Percentiles rank a stretch among this genome's conserved stretches.
Evolutionary conservation across 2,888 invertebrate species (phyloP).

Genomic region (Apotomis turbidana): DNA sequence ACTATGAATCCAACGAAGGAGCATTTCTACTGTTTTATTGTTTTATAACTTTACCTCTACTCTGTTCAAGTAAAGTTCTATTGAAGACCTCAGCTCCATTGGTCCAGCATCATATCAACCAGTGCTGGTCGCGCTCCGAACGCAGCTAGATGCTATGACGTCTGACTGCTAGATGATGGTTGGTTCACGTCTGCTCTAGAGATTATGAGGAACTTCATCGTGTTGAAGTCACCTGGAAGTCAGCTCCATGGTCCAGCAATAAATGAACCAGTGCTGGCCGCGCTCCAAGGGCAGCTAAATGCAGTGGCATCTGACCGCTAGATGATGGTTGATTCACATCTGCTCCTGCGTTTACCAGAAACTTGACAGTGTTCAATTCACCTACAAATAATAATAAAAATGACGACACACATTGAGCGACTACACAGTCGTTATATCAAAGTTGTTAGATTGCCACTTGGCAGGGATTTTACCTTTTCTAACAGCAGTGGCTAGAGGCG

Average conservation of each 20-base stretch:
- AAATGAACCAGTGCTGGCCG: slow-evolving; percentile 63
- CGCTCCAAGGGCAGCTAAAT: slow-evolving; percentile 72
- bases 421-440: too few relatives aligned
- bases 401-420: too few relatives aligned
- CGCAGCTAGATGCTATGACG: slow-evolving; percentile 79
- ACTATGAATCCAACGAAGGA: too few relatives aligned
- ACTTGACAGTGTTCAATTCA: slow-evolving; percentile 68
- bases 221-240: slow-evolving; percentile 64
- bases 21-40: too few relatives aligned
- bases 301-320: slow-evolving; percentile 75
- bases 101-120: slow-evolving; percentile 70
- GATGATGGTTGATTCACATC: slow-evolving; percentile 70
- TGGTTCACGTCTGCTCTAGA: slow-evolving; percentile 78
- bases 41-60: too few relatives aligned
- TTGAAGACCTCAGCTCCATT: slow-evolving; percentile 65
- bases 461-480: slow-evolving; percentile 59
- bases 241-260: slow-evolving; percentile 78
- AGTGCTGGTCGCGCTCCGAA: slow-evolving; percentile 61
- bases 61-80: too few relatives aligned
- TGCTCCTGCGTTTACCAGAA: slow-evolving; percentile 75
- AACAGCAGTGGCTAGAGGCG: slow-evolving; percentile 81
- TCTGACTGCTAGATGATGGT: slow-evolving; percentile 64
- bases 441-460: too few relatives aligned
- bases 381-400: slow-evolving; percentile 52
- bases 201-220: slow-evolving; percentile 64